Conservation (phyloP, 2,797 vertebrate species). For the Sandelia bainsii region DNA sequence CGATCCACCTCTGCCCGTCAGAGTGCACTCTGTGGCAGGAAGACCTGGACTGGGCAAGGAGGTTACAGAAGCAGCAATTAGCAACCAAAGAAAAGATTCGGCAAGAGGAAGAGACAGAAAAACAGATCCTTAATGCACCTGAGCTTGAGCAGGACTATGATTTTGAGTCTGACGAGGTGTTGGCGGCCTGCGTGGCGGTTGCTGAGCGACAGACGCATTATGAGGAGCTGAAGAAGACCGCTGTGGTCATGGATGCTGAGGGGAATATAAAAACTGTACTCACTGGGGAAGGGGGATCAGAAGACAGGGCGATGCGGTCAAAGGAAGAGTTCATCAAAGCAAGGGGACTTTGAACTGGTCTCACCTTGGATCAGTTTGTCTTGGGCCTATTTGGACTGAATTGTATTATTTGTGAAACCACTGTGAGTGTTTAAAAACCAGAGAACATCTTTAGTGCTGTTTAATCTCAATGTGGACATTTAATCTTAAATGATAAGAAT, state of each 20-base stretch:
- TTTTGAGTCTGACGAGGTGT: constrained; percentile 96
- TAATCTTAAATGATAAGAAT: background rate
- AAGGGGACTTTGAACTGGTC: constrained; percentile 74
- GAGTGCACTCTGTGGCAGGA: constrained; percentile 92
- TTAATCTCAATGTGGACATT: constrained; percentile 1
- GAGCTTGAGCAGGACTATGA: constrained; percentile 93
- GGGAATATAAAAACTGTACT: constrained; percentile 58
- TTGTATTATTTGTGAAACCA: constrained; percentile 13
- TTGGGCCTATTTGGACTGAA: background rate
- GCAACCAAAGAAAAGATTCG: constrained; percentile 75
- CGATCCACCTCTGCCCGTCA: constrained; percentile 91
- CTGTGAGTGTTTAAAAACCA: background rate
- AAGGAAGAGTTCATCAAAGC: constrained; percentile 88
- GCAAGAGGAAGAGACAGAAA: constrained; percentile 73
- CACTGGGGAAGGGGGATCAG: constrained; percentile 51
- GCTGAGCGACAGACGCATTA: constrained; percentile 88
- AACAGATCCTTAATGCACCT: constrained; percentile 75
- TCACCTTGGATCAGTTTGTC: background rate
- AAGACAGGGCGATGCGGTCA: constrained; percentile 67
- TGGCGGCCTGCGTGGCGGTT: constrained; percentile 93
- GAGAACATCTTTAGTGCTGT: background rate
- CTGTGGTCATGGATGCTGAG: constrained; percentile 86
- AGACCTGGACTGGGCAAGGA: constrained; percentile 92
- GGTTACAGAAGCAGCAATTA: constrained; percentile 85
- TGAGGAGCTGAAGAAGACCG: constrained; percentile 80